Conservation (phyloP, 1,140 invertebrate species). For the Agrypnia vestita region DNA sequence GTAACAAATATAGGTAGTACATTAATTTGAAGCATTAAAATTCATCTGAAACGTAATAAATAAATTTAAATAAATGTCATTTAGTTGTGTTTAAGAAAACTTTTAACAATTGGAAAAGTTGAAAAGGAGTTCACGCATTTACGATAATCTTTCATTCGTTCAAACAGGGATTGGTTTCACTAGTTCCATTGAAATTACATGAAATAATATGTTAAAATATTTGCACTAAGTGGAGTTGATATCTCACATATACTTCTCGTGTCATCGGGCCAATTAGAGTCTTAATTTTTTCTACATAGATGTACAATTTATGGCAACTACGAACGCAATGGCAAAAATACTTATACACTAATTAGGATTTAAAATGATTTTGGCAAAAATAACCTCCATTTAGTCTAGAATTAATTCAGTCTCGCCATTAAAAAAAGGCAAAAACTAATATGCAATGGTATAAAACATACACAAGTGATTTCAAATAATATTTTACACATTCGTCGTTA, state of each 20-base stretch:
- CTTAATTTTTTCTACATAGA: constrained; percentile 5
- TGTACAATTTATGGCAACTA: constrained; percentile 59
- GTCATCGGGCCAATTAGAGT: background rate
- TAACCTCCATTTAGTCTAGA: constrained; percentile 21
- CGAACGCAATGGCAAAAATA: constrained; percentile 55
- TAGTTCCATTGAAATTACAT: too few species aligned
- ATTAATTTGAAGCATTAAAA: constrained; percentile 41
- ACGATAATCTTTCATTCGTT: too few species aligned
- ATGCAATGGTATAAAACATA: constrained; percentile 1
- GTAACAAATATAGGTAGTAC: constrained; percentile 54
- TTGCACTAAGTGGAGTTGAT: too few species aligned
- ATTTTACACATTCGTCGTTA: background rate
- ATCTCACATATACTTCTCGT: background rate
- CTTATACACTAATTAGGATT: constrained; percentile 38
- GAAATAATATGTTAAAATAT: too few species aligned
- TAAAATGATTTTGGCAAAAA: constrained; percentile 44
- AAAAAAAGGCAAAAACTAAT: background rate
- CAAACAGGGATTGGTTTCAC: too few species aligned
- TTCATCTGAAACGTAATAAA: constrained; percentile 52
- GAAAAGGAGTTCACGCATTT: too few species aligned
- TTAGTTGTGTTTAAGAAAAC: too few species aligned
- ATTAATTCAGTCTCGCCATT: constrained; percentile 39
- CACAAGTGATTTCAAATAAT: background rate
- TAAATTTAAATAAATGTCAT: constrained; percentile 40
- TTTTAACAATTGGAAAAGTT: too few species aligned